Conservation (phyloP, 1,140 invertebrate species). For the Cotesia glomerata region DNA sequence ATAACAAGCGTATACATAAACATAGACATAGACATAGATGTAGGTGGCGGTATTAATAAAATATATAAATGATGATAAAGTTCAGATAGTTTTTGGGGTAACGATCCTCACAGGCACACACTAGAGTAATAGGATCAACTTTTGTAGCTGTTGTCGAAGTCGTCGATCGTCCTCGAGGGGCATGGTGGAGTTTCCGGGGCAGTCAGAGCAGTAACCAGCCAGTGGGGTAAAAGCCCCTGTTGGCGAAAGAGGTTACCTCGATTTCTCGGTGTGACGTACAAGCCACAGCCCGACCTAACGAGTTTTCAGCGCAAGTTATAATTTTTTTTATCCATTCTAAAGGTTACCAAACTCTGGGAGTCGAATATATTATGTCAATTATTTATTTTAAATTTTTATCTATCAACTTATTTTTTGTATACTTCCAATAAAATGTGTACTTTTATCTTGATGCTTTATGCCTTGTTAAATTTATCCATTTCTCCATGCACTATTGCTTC, state of each 20-base stretch:
- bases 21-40: too few relatives aligned
- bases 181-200: not conserved
- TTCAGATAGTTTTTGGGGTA: too few relatives aligned
- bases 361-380: not conserved
- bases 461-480: too few relatives aligned
- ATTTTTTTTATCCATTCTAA: not conserved
- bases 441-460: too few relatives aligned
- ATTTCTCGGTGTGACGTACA: conserved; percentile 9
- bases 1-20: too few relatives aligned
- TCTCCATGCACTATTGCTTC: too few relatives aligned
- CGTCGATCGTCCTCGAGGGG: conserved; percentile 4
- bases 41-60: too few relatives aligned
- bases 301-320: not conserved
- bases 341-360: not conserved
- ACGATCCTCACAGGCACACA: not conserved
- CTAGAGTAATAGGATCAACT: not conserved
- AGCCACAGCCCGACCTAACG: conserved; percentile 10
- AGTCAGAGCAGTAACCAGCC: not conserved
- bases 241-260: conserved; percentile 9
- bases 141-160: not conserved
- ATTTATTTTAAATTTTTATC: too few relatives aligned
- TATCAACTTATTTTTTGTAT: too few relatives aligned
- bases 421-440: too few relatives aligned
- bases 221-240: not conserved
- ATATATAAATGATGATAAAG: too few relatives aligned